Percentiles rank a stretch among this genome's conserved stretches.
These are phyloP conservation scores for Lasiurus borealis DNA, from an alignment of 2,113 vertebrate species.

Conservation along the genomic window DNA sequence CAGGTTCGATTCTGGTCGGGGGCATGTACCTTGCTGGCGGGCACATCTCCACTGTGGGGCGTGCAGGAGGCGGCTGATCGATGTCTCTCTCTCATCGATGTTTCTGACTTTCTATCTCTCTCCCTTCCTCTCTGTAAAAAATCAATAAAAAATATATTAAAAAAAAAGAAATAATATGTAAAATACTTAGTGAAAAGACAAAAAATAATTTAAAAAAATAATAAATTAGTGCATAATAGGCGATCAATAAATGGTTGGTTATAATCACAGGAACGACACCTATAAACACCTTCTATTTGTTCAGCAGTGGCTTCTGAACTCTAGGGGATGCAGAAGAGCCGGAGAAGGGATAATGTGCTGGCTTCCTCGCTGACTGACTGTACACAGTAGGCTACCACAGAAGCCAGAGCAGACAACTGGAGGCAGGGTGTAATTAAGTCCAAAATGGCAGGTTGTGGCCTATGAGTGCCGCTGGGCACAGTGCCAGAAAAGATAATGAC, in stretches of 20 bases:
- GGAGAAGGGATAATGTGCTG: neutral
- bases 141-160: no score
- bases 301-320: neutral
- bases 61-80: no score
- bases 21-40: no score
- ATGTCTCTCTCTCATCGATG: no score
- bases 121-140: no score
- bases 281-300: neutral
- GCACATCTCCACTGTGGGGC: no score
- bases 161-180: no score
- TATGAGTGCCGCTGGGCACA: neutral
- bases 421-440: neutral
- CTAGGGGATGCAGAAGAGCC: neutral
- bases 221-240: neutral
- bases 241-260: conserved; percentile 3
- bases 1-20: no score
- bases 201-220: no score
- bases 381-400: neutral
- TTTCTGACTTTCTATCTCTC: no score
- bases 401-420: neutral
- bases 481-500: conserved; percentile 13
- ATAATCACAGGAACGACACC: neutral
- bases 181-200: neutral
- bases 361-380: neutral
- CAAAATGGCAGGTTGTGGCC: neutral